Evolutionary conservation across 2,888 invertebrate genomes (phyloP), one percentile per base, ranked within the genome.

Genomic region (Boloria selene): DNA sequence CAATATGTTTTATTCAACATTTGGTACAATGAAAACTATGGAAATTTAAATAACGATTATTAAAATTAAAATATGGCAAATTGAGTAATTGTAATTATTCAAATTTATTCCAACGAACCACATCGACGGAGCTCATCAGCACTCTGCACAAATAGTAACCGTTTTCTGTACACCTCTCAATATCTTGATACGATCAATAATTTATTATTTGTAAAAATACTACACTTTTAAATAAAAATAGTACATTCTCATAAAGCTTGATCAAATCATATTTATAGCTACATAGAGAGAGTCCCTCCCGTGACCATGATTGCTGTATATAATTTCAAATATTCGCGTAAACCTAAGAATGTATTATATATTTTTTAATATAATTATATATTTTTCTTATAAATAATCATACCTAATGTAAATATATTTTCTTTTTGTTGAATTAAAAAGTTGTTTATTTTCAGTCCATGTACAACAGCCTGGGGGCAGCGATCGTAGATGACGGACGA

Each of bases 381-480:
- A n/a, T n/a, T n/a, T n/a, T n/a, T n/a, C n/a, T n/a, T n/a, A n/a
- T n/a, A n/a, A n/a, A n/a, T n/a, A n/a, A n/a, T n/a, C n/a, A n/a
- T n/a, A n/a, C n/a, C n/a, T n/a, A n/a, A n/a, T n/a, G n/a, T n/a
- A n/a, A n/a, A n/a, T n/a, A n/a, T n/a, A n/a, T n/a, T n/a, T n/a
- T n/a, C n/a, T n/a, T n/a, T n/a, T n/a, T n/a, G 5, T 18, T 13
- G 22, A 31, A 14, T 51, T 14, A 44, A 26, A 5, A 16, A 49
- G 7, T 42, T 18, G 26, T 18, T 62, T 38, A 51, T 52, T 65
- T 75, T 10, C 93, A 96, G 88, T 94, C 96, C 0, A 90, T 97
- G 75, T 97, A 97, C 84, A 96, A 95, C 86, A 98, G 98, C 0
- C 82, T 98, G 7, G 98, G 98, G 0, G 97, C 97, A 0, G 86